phyloP scores from a whole-genome alignment of 2,797 vertebrate genomes.

The Helarctos malayanus region DNA sequence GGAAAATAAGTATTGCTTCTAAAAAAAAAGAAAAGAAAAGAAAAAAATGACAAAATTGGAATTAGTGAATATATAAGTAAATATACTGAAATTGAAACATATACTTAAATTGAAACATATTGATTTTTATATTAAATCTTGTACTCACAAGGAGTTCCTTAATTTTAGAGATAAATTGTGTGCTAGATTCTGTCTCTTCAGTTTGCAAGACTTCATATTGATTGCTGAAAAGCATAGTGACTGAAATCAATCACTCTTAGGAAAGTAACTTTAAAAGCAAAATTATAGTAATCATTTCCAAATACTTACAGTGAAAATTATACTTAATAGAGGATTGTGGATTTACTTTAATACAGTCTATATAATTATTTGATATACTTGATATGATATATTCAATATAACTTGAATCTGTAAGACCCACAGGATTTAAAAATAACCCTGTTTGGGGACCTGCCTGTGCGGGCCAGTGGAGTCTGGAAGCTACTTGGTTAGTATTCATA shows the following conservation, averaged over 20 bases:
- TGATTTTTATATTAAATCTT: slow-evolving; percentile 40
- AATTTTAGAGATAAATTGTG: not conserved
- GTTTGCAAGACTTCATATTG: not conserved
- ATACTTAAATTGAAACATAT: not conserved
- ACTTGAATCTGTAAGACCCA: not conserved
- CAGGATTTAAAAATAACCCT: not conserved
- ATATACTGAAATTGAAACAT: not conserved
- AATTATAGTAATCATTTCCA: not conserved
- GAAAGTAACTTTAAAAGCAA: not conserved
- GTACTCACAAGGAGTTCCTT: not conserved
- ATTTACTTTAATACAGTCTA: not conserved
- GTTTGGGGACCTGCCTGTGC: not conserved
- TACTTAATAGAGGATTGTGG: not conserved
- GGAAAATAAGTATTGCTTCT: not conserved
- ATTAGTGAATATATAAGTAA: not conserved
- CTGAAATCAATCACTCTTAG: not conserved
- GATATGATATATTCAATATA: not conserved
- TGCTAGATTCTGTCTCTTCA: not conserved
- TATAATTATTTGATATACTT: not conserved
- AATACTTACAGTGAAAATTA: not conserved
- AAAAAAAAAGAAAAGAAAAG: not conserved
- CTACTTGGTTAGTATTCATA: not conserved
- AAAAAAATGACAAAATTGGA: not conserved
- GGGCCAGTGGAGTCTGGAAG: not conserved
- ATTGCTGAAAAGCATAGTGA: not conserved